phyloP scores from a whole-genome alignment of 2,888 invertebrate genomes.

The Scelioninae gen. 1 region DNA sequence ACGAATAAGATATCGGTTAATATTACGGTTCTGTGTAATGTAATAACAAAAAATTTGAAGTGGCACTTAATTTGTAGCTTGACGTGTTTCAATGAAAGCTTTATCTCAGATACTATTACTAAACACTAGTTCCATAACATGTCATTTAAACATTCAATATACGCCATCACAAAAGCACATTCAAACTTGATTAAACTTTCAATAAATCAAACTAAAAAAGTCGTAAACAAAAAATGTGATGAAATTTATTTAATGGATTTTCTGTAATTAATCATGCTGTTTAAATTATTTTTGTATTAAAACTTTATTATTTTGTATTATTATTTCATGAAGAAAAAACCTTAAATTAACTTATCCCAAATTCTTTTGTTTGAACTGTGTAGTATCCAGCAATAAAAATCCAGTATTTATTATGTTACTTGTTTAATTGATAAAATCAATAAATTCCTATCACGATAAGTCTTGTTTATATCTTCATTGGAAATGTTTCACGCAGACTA shows the following conservation, averaged over 20 bases:
- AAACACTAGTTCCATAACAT: constrained; percentile 7
- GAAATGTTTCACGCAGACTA: background rate
- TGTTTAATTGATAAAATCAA: background rate
- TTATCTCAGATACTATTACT: constrained; percentile 1
- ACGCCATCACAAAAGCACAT: too few species aligned
- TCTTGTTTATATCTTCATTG: constrained; percentile 12
- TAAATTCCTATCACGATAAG: background rate
- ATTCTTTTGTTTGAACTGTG: too few species aligned
- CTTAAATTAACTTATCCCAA: too few species aligned
- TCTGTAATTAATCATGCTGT: too few species aligned
- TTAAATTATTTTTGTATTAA: too few species aligned
- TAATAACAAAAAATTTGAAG: constrained; percentile 18
- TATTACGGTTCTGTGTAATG: constrained; percentile 28
- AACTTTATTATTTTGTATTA: too few species aligned
- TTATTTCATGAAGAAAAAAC: too few species aligned
- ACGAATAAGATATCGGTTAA: constrained; percentile 35
- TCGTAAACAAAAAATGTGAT: too few species aligned
- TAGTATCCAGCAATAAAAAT: background rate
- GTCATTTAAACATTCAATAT: background rate
- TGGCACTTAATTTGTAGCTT: constrained; percentile 27
- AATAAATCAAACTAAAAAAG: too few species aligned
- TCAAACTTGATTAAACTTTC: too few species aligned
- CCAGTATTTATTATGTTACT: background rate
- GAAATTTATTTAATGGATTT: too few species aligned
- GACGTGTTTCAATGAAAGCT: constrained; percentile 7